phyloP scores from a whole-genome alignment of 2,888 invertebrate genomes.

The Thymelicus sylvestris region DNA sequence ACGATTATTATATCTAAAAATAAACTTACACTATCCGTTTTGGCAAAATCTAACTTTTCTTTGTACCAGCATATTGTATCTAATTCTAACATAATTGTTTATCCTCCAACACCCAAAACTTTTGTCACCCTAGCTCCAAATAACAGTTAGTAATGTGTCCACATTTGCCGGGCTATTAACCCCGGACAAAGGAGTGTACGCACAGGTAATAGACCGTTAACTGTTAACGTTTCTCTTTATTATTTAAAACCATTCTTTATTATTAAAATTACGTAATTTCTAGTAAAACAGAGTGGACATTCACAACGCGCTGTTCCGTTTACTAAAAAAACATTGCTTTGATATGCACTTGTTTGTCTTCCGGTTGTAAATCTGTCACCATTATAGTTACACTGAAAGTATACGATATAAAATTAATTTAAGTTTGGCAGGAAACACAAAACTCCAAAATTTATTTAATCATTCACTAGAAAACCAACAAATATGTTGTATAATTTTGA shows the following conservation, averaged over 20 bases:
- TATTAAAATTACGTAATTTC: slow-evolving; percentile 28
- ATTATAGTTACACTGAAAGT: not conserved
- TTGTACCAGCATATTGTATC: no score
- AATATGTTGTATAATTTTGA: no score
- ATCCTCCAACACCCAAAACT: not conserved
- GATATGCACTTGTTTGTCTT: slow-evolving; percentile 3
- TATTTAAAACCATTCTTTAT: slow-evolving; percentile 28
- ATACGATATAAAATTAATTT: no score
- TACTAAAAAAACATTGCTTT: slow-evolving; percentile 15
- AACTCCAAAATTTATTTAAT: no score
- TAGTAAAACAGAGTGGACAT: slow-evolving; percentile 18
- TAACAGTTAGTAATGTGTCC: slow-evolving; percentile 58
- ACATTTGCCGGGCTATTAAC: slow-evolving; percentile 73
- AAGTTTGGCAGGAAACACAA: no score
- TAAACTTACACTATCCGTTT: no score
- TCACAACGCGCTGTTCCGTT: slow-evolving; percentile 5
- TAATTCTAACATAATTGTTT: not conserved
- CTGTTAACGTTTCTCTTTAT: slow-evolving; percentile 30
- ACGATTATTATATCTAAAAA: no score
- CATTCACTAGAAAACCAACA: no score
- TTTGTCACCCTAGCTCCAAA: slow-evolving; percentile 56
- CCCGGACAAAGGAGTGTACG: slow-evolving; percentile 52
- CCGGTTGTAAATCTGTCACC: slow-evolving; percentile 23
- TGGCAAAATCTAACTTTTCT: no score
- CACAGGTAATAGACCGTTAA: slow-evolving; percentile 50